Evolutionary conservation across 2,888 invertebrate genomes (phyloP), one percentile per base, ranked within the genome.

Genomic region (Latrodectus elegans): DNA sequence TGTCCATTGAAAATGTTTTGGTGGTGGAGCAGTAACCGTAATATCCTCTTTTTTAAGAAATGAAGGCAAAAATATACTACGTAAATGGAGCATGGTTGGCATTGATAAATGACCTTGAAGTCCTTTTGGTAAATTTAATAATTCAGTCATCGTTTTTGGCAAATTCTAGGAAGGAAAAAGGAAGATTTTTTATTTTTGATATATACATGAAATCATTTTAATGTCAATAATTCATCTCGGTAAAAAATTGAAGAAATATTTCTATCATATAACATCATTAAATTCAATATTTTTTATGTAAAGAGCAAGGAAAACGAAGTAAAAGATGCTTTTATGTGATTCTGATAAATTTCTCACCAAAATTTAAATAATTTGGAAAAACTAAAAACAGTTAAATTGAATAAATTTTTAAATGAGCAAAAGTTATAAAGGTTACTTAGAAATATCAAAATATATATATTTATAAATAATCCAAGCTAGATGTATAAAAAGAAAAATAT

Each of bases 11-110:
- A 87, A 87, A 82, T 87, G 81, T 4, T 12, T 26, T 15, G 86
- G 81, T 8, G 67, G 55, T 22, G 67, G n/a, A 67, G 77, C 81
- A n/a, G 76, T 81, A 67, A 87, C 55, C 4, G 52, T 53, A 38
- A 75, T n/a, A 68, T 87, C 86, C 49, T 77, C 38, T n/a, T 55
- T 53, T 10, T 60, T 64, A 38, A 55, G 49, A 51, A 77, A 87
- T 9, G 49, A 22, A 12, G 86, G 86, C 22, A 87, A 68, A 15
- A 87, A 55, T 10, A 87, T 73, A 60, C 77, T 87, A 76, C 86
- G 81, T 17, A 87, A 72, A 60, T 87, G 86, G n/a, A 87, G 73
- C 86, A 87, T 87, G 15, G 67, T 72, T 55, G 86, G 86, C 65
- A 87, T 82, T 38, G 22, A 72, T 8, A 49, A 26, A 52, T 84